Percentiles rank a stretch among this genome's conserved stretches.
Evolutionary conservation across 2,797 vertebrate species (phyloP).

Genomic region (Pangasius larnaudii): DNA sequence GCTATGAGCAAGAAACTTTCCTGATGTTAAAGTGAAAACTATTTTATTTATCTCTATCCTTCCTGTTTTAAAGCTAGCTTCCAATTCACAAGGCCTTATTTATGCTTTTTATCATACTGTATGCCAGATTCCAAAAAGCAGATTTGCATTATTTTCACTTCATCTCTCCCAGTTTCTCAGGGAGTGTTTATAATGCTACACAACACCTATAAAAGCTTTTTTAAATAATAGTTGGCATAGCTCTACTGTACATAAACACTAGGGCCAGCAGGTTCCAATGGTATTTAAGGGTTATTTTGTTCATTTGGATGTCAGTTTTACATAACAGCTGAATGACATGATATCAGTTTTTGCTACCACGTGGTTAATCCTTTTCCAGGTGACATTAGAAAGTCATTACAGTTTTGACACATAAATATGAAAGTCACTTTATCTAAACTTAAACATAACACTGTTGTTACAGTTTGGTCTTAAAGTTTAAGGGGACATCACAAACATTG

Average conservation of each 20-base stretch:
- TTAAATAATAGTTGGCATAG: not conserved
- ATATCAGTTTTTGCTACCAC: not conserved
- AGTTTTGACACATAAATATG: not conserved
- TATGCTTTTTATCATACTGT: not conserved
- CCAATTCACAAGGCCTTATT: not conserved
- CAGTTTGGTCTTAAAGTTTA: not conserved
- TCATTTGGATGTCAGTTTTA: not conserved
- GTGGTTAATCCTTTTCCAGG: not conserved
- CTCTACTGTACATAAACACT: not conserved
- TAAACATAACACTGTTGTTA: not conserved
- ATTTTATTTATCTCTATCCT: constrained; percentile 1
- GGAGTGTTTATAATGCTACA: not conserved
- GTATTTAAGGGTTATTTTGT: not conserved
- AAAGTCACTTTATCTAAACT: not conserved
- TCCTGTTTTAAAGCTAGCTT: constrained; percentile 10
- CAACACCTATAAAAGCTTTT: not conserved
- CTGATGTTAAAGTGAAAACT: constrained; percentile 2
- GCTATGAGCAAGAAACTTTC: constrained; percentile 13
- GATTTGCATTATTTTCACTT: not conserved
- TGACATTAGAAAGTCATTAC: not conserved
- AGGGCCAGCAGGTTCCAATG: too few relatives aligned
- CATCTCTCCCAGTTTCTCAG: not conserved
- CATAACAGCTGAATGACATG: not conserved
- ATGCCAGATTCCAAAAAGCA: not conserved
- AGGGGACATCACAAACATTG: not conserved